Evolutionary conservation across 2,888 invertebrate species (phyloP).

Genomic region (Trissonchulus latispiculum): DNA sequence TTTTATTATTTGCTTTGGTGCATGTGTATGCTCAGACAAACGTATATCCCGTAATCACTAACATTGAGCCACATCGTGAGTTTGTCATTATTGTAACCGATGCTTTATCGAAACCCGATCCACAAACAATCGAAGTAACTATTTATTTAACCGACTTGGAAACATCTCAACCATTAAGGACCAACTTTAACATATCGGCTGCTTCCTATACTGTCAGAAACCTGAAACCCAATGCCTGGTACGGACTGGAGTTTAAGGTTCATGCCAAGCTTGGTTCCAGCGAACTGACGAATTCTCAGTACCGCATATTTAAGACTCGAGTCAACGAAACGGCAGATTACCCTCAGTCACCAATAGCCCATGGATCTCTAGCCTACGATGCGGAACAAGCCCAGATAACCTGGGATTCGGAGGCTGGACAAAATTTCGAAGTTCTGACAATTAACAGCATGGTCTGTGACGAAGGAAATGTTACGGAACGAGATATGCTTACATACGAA

Average conservation of each 20-base stretch:
- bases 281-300: too few species aligned
- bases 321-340: neutral
- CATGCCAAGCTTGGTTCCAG: neutral
- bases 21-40: too few species aligned
- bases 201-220: neutral
- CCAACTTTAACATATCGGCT: neutral
- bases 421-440: neutral
- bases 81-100: neutral
- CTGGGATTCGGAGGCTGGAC: neutral
- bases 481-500: neutral
- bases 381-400: neutral
- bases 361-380: neutral
- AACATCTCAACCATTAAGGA: neutral
- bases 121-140: neutral
- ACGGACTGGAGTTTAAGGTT: neutral
- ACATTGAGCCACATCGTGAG: neutral
- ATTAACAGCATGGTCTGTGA: neutral
- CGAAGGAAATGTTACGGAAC: neutral
- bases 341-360: neutral
- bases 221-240: neutral
- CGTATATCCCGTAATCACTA: too few species aligned
- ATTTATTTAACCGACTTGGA: neutral
- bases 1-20: too few species aligned
- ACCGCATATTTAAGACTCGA: neutral
- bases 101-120: neutral